Evolutionary conservation across 2,113 vertebrate genomes (phyloP).

Genomic region (Cyphomyrus discorhynchus): DNA sequence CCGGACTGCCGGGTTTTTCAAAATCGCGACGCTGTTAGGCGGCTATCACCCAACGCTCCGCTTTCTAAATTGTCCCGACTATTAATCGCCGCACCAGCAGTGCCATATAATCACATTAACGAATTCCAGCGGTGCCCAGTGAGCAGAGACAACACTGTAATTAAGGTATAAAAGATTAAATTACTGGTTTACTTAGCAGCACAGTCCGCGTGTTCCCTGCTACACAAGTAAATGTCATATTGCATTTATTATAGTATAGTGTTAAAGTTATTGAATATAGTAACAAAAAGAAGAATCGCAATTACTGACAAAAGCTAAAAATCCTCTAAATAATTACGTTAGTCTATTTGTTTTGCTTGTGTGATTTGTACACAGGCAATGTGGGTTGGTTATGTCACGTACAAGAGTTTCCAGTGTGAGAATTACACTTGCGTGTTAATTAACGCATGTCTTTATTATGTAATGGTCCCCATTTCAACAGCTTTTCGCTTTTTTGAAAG

Average conservation of each 20-base stretch:
- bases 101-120: neutral
- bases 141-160: neutral
- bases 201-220: neutral
- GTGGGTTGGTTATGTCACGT: neutral
- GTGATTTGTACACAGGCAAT: neutral
- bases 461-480: neutral
- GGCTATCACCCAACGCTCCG: neutral
- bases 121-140: neutral
- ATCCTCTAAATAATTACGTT: neutral
- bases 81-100: neutral
- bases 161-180: slow-evolving; percentile 3
- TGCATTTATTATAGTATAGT: neutral
- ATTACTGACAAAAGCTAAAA: neutral
- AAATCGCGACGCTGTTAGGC: neutral
- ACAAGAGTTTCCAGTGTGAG: neutral
- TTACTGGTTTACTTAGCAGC: neutral
- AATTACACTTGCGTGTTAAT: neutral
- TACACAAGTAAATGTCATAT: neutral
- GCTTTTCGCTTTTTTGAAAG: neutral
- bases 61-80: neutral
- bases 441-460: neutral
- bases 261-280: neutral
- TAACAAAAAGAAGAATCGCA: neutral
- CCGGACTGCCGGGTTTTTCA: neutral
- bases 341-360: neutral